Conservation (phyloP, 1,140 invertebrate species). For the Aleiodes sp. region DNA sequence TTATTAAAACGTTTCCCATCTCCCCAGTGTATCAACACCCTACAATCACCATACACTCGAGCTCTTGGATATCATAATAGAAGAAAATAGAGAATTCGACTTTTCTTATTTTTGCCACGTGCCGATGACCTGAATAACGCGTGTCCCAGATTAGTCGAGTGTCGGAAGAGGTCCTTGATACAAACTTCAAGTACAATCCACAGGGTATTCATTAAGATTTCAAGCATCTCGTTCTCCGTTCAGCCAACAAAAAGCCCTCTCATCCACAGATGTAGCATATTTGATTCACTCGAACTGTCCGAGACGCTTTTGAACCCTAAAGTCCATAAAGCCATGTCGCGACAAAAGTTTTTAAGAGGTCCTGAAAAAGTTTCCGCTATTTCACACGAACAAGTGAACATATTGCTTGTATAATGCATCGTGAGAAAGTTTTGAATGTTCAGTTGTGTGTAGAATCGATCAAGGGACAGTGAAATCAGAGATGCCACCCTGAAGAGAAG, state of each 20-base stretch:
- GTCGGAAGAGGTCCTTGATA: not conserved
- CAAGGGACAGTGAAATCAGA: not conserved
- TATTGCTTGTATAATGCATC: not conserved
- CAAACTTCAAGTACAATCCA: constrained; percentile 9
- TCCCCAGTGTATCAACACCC: constrained; percentile 15
- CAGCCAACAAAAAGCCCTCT: not conserved
- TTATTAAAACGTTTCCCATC: constrained; percentile 62
- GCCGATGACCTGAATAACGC: not conserved
- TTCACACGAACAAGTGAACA: not conserved
- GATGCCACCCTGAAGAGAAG: constrained; percentile 23
- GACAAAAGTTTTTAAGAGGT: constrained; percentile 15
- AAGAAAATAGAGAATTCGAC: constrained; percentile 21
- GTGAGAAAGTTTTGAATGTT: constrained; percentile 15
- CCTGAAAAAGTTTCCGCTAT: not conserved
- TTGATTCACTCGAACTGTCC: not conserved
- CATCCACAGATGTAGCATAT: constrained; percentile 9
- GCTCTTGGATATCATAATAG: constrained; percentile 28
- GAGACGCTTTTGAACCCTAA: not conserved
- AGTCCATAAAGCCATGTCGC: not conserved
- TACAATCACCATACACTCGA: not conserved
- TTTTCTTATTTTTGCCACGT: constrained; percentile 12
- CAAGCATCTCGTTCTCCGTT: not conserved
- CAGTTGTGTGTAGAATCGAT: constrained; percentile 23
- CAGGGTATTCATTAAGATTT: constrained; percentile 2
- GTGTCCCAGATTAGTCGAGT: constrained; percentile 10